Evolutionary conservation across 2,888 invertebrate genomes (phyloP), one percentile per base, ranked within the genome.

Genomic region (Thymelicus sylvestris): DNA sequence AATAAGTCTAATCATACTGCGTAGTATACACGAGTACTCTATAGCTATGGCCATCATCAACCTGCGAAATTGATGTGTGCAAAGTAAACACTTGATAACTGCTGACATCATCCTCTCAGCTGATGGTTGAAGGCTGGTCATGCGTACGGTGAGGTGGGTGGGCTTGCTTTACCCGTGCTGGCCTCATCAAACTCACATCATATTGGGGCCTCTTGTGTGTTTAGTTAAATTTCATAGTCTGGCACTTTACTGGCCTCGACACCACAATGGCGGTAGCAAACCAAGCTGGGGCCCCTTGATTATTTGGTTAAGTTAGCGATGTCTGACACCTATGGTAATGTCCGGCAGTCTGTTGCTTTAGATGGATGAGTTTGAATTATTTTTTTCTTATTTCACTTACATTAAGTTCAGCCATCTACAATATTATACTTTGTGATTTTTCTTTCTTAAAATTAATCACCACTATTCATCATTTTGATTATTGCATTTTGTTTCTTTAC

Each of bases 71-170:
- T 72, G 69, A 66, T 74, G 76, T 76, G 75, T 76, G 74, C 77
- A 75, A 85, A 84, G 82, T 83, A 87, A 88, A 87, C 82, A 86
- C 85, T 86, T 75, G 77, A 83, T 82, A 84, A 82, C 81, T 72
- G 74, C 86, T 92, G 92, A 92, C 87, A 89, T 92, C 92, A 92
- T 77, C 78, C 77, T 78, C 86, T 81, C 91, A 91, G 92, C 91
- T 92, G 92, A 88, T 89, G 82, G 77, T 91, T 92, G 91, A 92
- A 92, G 92, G 92, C 85, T 90, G 89, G 89, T 89, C 90, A 87
- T 80, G 76, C 73, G 63, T 72, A 77, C 73, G 72, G 61, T 66
- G 65, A 52, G 50, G 50, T 70, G 65, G 64, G 61, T 67, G 67
- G 63, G n/a, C 63, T 64, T 38, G 65, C 67, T 66, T 74, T 79